Percentiles rank a stretch among this genome's conserved stretches.
Evolutionary conservation across 2,113 vertebrate genomes (phyloP).

Genomic region (Oenanthe oenanthe): DNA sequence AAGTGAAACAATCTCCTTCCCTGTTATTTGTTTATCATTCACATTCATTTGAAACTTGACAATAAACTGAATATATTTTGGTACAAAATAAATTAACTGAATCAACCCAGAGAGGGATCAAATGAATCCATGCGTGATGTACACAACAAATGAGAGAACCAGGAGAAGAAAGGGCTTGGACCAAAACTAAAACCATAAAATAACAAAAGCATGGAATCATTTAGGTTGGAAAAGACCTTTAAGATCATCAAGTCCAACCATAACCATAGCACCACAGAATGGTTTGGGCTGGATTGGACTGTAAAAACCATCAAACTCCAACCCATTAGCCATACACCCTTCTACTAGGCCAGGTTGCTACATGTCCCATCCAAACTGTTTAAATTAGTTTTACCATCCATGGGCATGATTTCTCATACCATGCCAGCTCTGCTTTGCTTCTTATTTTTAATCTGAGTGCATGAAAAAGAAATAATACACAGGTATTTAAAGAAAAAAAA

Average conservation of each 20-base stretch:
- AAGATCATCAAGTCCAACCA: fast-evolving
- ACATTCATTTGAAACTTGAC: background rate
- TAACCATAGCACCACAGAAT: background rate
- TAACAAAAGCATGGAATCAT: background rate
- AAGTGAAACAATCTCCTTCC: background rate
- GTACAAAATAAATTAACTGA: background rate
- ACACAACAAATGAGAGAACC: background rate
- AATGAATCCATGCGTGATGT: background rate
- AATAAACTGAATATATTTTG: background rate
- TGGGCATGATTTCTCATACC: background rate
- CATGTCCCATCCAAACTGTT: background rate
- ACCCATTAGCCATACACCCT: fast-evolving
- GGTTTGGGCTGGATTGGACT: background rate
- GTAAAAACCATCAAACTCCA: background rate
- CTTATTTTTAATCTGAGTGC: background rate
- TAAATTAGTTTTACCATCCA: background rate
- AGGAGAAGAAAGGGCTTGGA: background rate
- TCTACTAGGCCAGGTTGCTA: background rate
- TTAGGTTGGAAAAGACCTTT: background rate
- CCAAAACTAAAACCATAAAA: background rate
- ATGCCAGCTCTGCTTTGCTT: fast-evolving
- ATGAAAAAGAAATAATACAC: background rate
- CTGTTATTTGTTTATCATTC: background rate
- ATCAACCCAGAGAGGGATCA: background rate
- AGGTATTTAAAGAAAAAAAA: background rate